phyloP scores from a whole-genome alignment of 1,140 invertebrate genomes.

The Micrasema minimum region DNA sequence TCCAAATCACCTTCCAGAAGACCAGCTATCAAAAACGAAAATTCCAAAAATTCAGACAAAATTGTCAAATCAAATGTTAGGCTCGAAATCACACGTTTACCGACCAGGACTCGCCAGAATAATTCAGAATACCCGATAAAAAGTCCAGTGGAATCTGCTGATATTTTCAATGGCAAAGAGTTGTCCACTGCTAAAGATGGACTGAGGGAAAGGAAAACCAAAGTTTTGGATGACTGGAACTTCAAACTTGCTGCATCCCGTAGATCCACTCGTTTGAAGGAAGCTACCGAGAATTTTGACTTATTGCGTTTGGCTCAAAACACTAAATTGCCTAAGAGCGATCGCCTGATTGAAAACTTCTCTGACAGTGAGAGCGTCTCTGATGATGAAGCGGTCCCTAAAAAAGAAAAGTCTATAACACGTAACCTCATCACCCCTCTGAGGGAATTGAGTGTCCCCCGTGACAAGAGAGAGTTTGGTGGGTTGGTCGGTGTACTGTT shows the following conservation, averaged over 20 bases:
- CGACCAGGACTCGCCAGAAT: slow-evolving; percentile 1
- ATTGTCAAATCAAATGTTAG: neutral
- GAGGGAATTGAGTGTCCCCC: slow-evolving; percentile 13
- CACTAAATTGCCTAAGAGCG: slow-evolving; percentile 42
- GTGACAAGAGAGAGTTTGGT: slow-evolving; percentile 7
- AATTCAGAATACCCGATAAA: slow-evolving; percentile 19
- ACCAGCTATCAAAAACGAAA: slow-evolving; percentile 27
- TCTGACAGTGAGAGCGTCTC: slow-evolving; percentile 42
- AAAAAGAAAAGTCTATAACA: slow-evolving; percentile 31
- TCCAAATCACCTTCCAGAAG: slow-evolving; percentile 24
- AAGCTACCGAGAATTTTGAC: slow-evolving; percentile 31
- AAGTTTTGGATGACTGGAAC: slow-evolving; percentile 1
- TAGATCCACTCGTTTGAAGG: slow-evolving; percentile 30
- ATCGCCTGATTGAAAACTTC: slow-evolving; percentile 42
- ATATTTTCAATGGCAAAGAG: slow-evolving; percentile 20
- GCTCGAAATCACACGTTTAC: slow-evolving; percentile 4
- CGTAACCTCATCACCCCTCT: slow-evolving; percentile 44
- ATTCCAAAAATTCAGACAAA: slow-evolving; percentile 13
- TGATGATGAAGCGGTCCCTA: slow-evolving; percentile 41
- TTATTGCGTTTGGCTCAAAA: slow-evolving; percentile 38
- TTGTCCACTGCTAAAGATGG: neutral
- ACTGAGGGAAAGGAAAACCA: slow-evolving; percentile 29
- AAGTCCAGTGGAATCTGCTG: neutral
- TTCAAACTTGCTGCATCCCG: slow-evolving; percentile 12
- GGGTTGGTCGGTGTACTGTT: slow-evolving; percentile 4